phyloP scores from a whole-genome alignment of 2,888 invertebrate genomes.

The Microdon myrmicae region DNA sequence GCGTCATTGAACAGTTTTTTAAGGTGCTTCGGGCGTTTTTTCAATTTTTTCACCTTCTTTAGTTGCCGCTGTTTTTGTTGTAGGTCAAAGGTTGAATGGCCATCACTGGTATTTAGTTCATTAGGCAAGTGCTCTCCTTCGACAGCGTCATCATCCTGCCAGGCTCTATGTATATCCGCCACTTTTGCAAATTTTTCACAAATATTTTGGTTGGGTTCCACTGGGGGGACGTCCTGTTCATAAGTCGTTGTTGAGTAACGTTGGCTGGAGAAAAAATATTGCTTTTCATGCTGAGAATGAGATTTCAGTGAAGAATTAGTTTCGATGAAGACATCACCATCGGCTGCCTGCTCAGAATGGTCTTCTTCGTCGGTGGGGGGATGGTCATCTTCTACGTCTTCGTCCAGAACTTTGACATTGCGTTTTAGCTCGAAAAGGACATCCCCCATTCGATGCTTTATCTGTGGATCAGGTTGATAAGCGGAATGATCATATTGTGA shows the following conservation, averaged over 20 bases:
- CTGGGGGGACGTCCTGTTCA: neutral
- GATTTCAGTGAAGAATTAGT: slow-evolving; percentile 4
- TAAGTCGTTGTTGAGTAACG: slow-evolving; percentile 25
- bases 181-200: slow-evolving; percentile 60
- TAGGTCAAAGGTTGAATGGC: slow-evolving; percentile 28
- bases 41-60: slow-evolving; percentile 55
- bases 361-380: slow-evolving; percentile 63
- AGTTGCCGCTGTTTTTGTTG: slow-evolving; percentile 35
- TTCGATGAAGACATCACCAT: slow-evolving; percentile 7
- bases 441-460: slow-evolving; percentile 83
- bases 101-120: slow-evolving; percentile 48
- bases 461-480: slow-evolving; percentile 74
- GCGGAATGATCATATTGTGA: slow-evolving; percentile 64
- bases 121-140: slow-evolving; percentile 47
- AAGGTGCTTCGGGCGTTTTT: slow-evolving; percentile 54
- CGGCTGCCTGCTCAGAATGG: neutral
- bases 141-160: slow-evolving; percentile 62
- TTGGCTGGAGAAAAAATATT: slow-evolving; percentile 19
- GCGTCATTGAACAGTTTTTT: slow-evolving; percentile 21
- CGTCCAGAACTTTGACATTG: slow-evolving; percentile 71
- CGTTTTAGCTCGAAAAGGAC: slow-evolving; percentile 80
- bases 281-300: slow-evolving; percentile 19
- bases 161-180: slow-evolving; percentile 62
- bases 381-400: slow-evolving; percentile 35
- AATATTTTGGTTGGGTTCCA: slow-evolving; percentile 50